phyloP scores from a whole-genome alignment of 2,797 vertebrate species.

The Hozukius guyotensis region DNA sequence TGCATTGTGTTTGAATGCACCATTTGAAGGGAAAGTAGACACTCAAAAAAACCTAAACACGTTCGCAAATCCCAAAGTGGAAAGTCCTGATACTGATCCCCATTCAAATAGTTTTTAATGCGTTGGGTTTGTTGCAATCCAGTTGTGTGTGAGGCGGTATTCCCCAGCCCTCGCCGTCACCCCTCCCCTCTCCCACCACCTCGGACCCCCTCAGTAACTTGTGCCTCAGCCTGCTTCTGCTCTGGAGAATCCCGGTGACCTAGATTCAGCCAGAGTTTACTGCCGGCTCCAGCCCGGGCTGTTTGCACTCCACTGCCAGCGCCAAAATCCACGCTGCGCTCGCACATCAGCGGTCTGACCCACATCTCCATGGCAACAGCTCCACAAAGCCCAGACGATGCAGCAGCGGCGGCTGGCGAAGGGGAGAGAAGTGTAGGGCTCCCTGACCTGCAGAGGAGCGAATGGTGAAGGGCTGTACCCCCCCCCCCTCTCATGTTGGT shows the following conservation, averaged over 20 bases:
- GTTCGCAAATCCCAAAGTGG: background rate
- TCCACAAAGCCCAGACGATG: conserved; percentile 62
- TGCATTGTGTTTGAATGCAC: background rate
- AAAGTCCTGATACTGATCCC: background rate
- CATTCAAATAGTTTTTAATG: background rate
- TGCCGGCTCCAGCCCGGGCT: conserved; percentile 76
- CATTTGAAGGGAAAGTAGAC: background rate
- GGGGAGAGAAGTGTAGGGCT: conserved; percentile 15
- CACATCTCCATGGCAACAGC: conserved; percentile 90
- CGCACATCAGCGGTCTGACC: conserved; percentile 86
- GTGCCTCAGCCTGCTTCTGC: conserved; percentile 77
- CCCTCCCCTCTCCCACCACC: background rate
- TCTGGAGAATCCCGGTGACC: conserved; percentile 88
- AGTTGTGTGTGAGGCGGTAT: conserved; percentile 7
- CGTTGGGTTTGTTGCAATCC: background rate
- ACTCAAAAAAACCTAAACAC: background rate
- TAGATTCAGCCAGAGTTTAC: conserved; percentile 86
- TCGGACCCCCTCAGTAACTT: conserved; percentile 32
- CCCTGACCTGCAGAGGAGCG: conserved; percentile 43
- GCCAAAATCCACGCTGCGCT: conserved; percentile 79
- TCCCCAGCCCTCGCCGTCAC: background rate
- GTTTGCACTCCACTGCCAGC: conserved; percentile 66
- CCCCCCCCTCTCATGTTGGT: background rate
- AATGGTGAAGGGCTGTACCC: conserved; percentile 27
- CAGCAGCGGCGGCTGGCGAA: conserved; percentile 20